Evolutionary conservation across 2,888 invertebrate genomes (phyloP).

Genomic region (Trissoscelio sp.): DNA sequence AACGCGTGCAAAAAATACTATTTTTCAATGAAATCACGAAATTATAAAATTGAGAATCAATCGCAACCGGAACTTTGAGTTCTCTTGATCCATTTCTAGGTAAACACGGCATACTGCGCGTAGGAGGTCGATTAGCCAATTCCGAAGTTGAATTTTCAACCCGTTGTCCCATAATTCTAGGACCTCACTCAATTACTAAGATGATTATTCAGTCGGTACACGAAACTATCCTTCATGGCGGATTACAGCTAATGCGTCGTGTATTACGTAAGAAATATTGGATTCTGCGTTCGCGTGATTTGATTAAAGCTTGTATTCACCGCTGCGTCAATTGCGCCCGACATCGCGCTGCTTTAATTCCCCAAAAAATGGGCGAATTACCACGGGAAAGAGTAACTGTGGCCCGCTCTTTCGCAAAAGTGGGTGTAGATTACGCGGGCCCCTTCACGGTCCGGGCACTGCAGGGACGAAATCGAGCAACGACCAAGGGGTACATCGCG

Average conservation of each 20-base stretch:
- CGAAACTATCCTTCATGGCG: not conserved
- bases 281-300: not conserved
- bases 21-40: no score
- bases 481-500: not conserved
- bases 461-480: not conserved
- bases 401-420: not conserved
- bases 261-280: not conserved
- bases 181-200: not conserved
- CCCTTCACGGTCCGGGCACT: not conserved
- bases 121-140: not conserved
- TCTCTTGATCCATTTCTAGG: conserved; percentile 1
- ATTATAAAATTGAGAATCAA: no score
- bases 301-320: not conserved
- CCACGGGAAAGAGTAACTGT: not conserved
- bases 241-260: not conserved
- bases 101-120: not conserved
- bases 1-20: no score
- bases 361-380: not conserved
- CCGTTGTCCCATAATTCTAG: not conserved
- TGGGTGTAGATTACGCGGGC: not conserved
- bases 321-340: not conserved
- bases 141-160: not conserved
- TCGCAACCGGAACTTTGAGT: not conserved
- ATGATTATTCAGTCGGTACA: not conserved
- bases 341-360: not conserved